phyloP scores from a whole-genome alignment of 2,888 invertebrate genomes.

The Noctua janthe region DNA sequence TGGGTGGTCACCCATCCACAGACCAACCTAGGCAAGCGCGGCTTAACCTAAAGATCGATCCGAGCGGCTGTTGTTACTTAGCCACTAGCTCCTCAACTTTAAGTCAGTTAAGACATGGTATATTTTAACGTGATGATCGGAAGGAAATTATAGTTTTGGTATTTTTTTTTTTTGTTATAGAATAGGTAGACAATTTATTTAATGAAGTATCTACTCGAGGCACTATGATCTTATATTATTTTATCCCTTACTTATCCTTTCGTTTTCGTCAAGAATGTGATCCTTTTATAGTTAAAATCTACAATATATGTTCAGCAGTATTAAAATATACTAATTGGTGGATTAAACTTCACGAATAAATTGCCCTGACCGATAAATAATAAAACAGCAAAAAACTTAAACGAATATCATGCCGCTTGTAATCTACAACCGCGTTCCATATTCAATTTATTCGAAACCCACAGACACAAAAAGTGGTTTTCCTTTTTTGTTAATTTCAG shows the following conservation, averaged over 20 bases:
- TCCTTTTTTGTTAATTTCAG: constrained; percentile 56
- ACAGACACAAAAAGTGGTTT: constrained; percentile 52
- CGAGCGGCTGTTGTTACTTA: too few species aligned
- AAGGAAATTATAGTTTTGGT: not conserved
- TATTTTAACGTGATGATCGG: not conserved
- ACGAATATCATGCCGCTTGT: constrained; percentile 32
- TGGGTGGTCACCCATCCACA: too few species aligned
- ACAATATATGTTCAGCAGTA: not conserved
- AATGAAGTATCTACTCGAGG: not conserved
- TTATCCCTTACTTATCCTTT: not conserved
- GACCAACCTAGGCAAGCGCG: too few species aligned
- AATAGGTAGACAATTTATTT: not conserved
- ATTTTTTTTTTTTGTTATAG: not conserved
- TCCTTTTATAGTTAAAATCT: not conserved
- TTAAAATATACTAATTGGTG: constrained; percentile 7
- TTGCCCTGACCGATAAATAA: constrained; percentile 13
- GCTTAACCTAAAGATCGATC: too few species aligned
- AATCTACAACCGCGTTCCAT: constrained; percentile 51
- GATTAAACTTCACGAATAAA: not conserved
- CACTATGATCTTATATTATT: not conserved
- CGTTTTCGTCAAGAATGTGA: not conserved
- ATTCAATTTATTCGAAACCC: constrained; percentile 56
- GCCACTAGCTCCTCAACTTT: too few species aligned
- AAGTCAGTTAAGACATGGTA: not conserved
- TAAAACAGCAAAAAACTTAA: constrained; percentile 33